Evolutionary conservation across 2,797 vertebrate genomes (phyloP).

Genomic region (Apogon hyalosoma): DNA sequence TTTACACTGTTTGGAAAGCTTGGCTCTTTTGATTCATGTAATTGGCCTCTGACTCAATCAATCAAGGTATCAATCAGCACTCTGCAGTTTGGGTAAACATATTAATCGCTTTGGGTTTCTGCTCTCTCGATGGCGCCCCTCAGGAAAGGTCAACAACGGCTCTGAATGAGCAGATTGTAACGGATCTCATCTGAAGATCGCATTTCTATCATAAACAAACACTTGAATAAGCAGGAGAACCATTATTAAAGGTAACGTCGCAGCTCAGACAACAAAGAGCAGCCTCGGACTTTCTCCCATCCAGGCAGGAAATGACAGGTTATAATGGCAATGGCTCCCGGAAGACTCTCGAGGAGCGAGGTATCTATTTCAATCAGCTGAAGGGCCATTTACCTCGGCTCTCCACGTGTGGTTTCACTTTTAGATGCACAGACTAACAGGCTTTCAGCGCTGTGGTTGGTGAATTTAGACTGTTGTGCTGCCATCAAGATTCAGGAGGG

Average conservation of each 20-base stretch:
- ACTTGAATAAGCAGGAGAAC: conserved; percentile 50
- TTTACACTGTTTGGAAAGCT: conserved; percentile 74
- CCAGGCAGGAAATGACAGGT: conserved; percentile 48
- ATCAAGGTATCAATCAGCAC: conserved; percentile 79
- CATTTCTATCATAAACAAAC: conserved; percentile 61
- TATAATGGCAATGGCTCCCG: conserved; percentile 37
- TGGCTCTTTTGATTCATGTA: conserved; percentile 71
- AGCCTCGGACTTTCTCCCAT: conserved; percentile 10
- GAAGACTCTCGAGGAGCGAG: conserved; percentile 31
- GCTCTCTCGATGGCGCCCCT: conserved; percentile 19
- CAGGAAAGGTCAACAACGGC: conserved; percentile 35
- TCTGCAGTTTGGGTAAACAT: conserved; percentile 75
- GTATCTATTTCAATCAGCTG: conserved; percentile 36
- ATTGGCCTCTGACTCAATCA: conserved; percentile 78
- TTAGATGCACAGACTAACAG: conserved; percentile 7
- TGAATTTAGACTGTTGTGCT: background rate
- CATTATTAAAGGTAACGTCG: conserved; percentile 26
- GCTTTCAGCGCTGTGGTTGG: background rate
- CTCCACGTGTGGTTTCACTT: conserved; percentile 5
- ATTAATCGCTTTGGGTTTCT: conserved; percentile 74
- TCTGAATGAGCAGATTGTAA: conserved; percentile 15
- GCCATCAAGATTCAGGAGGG: background rate
- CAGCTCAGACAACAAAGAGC: conserved; percentile 5
- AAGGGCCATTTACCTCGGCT: conserved; percentile 13
- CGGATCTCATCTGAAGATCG: conserved; percentile 14